Evolutionary conservation across 1,140 invertebrate species (phyloP).

Genomic region (Ceratosolen solmsi): DNA sequence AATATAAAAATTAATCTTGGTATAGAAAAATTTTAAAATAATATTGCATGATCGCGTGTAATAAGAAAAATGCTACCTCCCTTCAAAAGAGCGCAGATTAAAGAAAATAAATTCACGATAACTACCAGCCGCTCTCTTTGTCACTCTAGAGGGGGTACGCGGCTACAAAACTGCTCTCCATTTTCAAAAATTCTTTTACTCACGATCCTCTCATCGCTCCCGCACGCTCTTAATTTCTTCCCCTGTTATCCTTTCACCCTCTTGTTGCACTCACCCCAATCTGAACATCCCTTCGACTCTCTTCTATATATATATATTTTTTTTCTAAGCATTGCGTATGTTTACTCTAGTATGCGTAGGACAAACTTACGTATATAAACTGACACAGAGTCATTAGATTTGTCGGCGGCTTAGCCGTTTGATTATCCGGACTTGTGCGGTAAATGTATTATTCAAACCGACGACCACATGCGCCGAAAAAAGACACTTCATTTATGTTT

Average conservation of each 20-base stretch:
- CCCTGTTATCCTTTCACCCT: conserved; percentile 47
- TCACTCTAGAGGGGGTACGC: not conserved
- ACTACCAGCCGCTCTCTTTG: conserved; percentile 2
- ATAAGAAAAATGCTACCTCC: not conserved
- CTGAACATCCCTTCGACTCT: conserved; percentile 20
- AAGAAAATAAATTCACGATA: conserved; percentile 46
- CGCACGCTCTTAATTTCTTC: conserved; percentile 45
- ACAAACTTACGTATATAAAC: not conserved
- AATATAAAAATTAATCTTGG: too few relatives aligned
- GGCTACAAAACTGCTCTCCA: conserved; percentile 46
- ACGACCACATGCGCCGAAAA: conserved; percentile 8
- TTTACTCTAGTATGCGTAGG: not conserved
- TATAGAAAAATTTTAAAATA: too few relatives aligned
- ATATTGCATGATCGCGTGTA: not conserved
- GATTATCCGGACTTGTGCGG: conserved; percentile 34
- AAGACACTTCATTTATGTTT: not conserved
- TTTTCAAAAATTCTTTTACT: conserved; percentile 48
- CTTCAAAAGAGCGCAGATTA: not conserved
- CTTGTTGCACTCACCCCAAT: conserved; percentile 34
- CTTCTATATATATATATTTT: not conserved
- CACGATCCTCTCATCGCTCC: conserved; percentile 25
- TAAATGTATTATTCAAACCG: conserved; percentile 37
- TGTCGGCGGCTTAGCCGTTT: not conserved
- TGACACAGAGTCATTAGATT: not conserved
- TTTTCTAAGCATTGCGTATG: conserved; percentile 3